phyloP scores from a whole-genome alignment of 2,888 invertebrate genomes.

The Euclidia mi region DNA sequence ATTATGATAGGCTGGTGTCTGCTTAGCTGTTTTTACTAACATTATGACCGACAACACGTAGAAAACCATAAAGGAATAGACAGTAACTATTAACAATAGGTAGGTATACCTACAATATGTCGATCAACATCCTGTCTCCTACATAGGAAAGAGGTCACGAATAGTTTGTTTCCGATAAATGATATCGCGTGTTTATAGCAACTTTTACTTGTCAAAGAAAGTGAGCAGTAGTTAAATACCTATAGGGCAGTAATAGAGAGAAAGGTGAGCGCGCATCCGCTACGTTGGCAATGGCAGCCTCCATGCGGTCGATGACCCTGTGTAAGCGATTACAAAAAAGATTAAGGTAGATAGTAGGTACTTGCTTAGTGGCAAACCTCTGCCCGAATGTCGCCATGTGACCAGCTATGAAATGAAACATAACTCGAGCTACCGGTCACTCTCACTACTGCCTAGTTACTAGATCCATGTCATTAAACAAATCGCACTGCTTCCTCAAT shows the following conservation, averaged over 20 bases:
- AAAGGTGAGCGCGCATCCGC: slow-evolving; percentile 84
- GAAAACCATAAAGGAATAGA: no score
- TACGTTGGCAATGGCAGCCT: slow-evolving; percentile 81
- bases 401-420: slow-evolving; percentile 21
- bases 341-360: slow-evolving; percentile 74
- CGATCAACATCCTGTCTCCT: no score
- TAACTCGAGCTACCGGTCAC: slow-evolving; percentile 4
- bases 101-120: no score
- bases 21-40: no score
- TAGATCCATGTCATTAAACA: slow-evolving; percentile 2
- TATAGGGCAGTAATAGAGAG: slow-evolving; percentile 79
- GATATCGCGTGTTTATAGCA: slow-evolving; percentile 14
- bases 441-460: no score
- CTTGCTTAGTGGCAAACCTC: slow-evolving; percentile 48
- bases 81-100: no score
- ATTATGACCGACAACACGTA: no score
- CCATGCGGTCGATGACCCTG: slow-evolving; percentile 85
- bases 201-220: slow-evolving; percentile 62
- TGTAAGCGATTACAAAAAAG: slow-evolving; percentile 85
- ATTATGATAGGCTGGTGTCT: no score
- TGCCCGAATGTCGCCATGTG: slow-evolving; percentile 9
- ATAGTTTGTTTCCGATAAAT: not conserved
- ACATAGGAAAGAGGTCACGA: no score
- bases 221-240: slow-evolving; percentile 63
- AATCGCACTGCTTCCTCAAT: not conserved